Evolutionary conservation across 2,888 invertebrate genomes (phyloP), one percentile per base, ranked within the genome.

Genomic region (Macrophya alboannulata): DNA sequence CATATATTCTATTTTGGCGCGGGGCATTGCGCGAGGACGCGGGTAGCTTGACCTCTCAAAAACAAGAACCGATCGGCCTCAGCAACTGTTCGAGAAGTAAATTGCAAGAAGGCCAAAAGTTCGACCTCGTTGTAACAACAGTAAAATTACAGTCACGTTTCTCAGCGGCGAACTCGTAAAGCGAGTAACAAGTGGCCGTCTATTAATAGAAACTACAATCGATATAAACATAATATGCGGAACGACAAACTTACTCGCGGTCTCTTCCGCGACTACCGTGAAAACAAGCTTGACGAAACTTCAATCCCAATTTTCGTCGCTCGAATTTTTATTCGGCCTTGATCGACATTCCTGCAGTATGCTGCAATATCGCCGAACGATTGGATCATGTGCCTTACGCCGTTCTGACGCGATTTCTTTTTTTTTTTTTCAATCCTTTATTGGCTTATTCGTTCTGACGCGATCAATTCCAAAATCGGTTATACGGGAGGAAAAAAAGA

Each of bases 151-250:
- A 62, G 62, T 43, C 59, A 59, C 81, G 81, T 81, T 81, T 81
- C 81, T 43, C 25, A 62, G 0, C n/a, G 51, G n/a, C 40, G 21
- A 15, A 40, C 10, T 81, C 21, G 62, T 17, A 51, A 12, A 62
- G 21, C 59, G 55, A 51, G 76, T 17, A 51, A 31, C 48, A 37
- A 62, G 40, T 21, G 43, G 21, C 6, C 10, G 9, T 43, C 81
- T 81, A 81, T 62, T 62, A 81, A 81, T 81, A 81, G 81, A 77
- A 31, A 62, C 25, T 62, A 79, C 55, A 43, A 48, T 48, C 76
- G 76, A 76, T 48, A 76, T 48, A 12, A 25, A 45, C 43, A 43
- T 59, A 81, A 81, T 31, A 31, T 43, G 55, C 43, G 40, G 62
- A 81, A 43, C 59, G 55, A 25, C 76, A 76, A 51, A 37, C n/a